phyloP scores from a whole-genome alignment of 1,140 invertebrate genomes.

The Plodia interpunctella region DNA sequence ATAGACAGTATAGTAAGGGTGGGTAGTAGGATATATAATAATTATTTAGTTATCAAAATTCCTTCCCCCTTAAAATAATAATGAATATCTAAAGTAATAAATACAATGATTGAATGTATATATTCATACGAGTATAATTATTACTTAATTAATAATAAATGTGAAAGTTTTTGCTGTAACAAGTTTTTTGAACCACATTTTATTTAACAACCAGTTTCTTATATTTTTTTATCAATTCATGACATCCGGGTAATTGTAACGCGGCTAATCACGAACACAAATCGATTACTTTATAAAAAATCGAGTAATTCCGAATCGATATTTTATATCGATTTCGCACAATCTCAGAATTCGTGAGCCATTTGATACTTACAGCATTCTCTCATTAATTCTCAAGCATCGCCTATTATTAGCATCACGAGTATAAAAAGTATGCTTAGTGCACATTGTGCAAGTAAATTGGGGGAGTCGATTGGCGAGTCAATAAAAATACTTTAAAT shows the following conservation, averaged over 20 bases:
- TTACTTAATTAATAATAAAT: not conserved
- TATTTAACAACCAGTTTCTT: not conserved
- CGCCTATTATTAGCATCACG: constrained; percentile 60
- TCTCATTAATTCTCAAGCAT: constrained; percentile 65
- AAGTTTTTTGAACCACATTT: not conserved
- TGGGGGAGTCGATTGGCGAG: not conserved
- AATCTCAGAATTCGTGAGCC: constrained; percentile 35
- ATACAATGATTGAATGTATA: no score
- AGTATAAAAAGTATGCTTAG: constrained; percentile 25
- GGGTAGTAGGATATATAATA: no score
- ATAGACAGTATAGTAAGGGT: no score
- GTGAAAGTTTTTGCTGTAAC: not conserved
- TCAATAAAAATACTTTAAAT: not conserved
- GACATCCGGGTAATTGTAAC: constrained; percentile 6
- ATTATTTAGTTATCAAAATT: no score
- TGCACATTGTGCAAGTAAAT: not conserved
- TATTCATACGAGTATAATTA: no score
- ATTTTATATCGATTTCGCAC: constrained; percentile 34
- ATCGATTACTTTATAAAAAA: constrained; percentile 1
- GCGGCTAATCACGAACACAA: not conserved
- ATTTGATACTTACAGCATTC: constrained; percentile 40
- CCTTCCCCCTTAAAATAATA: no score
- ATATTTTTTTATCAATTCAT: constrained; percentile 1
- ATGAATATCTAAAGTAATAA: no score
- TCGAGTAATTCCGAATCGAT: not conserved